Percentiles rank a stretch among this genome's conserved stretches.
These are phyloP conservation scores for Acanthoscelides obtectus DNA, from an alignment of 2,888 invertebrate species.

Conservation along the genomic window DNA sequence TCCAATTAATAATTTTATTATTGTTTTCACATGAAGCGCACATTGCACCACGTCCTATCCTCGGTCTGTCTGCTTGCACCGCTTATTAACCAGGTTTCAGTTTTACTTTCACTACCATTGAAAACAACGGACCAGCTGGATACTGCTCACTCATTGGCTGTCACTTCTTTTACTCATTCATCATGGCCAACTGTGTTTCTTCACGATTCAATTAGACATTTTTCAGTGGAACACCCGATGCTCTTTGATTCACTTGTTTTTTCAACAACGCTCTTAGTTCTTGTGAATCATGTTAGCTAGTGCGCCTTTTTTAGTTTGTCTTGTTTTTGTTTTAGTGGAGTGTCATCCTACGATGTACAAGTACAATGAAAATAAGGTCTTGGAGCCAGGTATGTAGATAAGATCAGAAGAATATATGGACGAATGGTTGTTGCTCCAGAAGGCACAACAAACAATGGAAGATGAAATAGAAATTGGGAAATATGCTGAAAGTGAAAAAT, in stretches of 20 bases:
- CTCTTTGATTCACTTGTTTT: background rate
- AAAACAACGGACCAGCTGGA: background rate
- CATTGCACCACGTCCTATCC: background rate
- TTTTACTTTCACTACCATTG: slow-evolving; percentile 3
- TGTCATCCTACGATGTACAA: slow-evolving; percentile 49
- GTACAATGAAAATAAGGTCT: slow-evolving; percentile 49
- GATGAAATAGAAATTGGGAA: too few species aligned
- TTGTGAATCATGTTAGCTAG: slow-evolving; percentile 12
- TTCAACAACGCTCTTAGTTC: background rate
- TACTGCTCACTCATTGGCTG: background rate
- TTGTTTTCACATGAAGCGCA: background rate
- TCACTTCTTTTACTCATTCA: background rate
- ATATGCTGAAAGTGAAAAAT: too few species aligned
- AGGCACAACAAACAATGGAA: too few species aligned
- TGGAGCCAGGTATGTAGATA: slow-evolving; percentile 48
- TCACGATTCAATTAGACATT: background rate
- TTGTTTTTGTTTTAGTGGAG: slow-evolving; percentile 15
- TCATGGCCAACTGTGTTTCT: background rate
- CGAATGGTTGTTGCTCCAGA: too few species aligned
- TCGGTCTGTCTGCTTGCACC: background rate
- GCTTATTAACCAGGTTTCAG: slow-evolving; percentile 1
- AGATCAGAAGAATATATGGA: background rate
- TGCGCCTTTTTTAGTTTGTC: slow-evolving; percentile 13
- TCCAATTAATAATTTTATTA: background rate
- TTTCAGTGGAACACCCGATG: background rate